Conservation (phyloP, 2,888 invertebrate genomes). For the Gastrophysa polygoni region DNA sequence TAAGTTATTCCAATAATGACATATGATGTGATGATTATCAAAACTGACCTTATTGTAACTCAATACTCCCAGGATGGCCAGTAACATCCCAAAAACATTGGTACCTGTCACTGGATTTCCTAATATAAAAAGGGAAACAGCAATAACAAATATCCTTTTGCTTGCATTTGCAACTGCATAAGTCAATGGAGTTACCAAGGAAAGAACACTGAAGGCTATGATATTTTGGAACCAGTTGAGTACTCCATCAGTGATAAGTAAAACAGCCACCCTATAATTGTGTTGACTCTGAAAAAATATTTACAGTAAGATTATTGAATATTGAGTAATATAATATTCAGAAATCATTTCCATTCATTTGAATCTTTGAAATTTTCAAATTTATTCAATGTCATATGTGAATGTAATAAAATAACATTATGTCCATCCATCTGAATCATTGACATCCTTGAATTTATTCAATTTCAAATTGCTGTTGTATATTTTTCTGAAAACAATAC, state of each 20-base stretch:
- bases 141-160: conserved; percentile 91
- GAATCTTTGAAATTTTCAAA: too few relatives aligned
- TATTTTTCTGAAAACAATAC: too few relatives aligned
- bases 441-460: too few relatives aligned
- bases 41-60: conserved; percentile 80
- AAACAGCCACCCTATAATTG: conserved; percentile 64
- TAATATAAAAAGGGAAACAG: conserved; percentile 82
- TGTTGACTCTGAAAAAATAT: conserved; percentile 57
- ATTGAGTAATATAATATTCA: too few relatives aligned
- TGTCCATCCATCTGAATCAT: too few relatives aligned
- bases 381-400: too few relatives aligned
- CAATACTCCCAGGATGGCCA: conserved; percentile 89
- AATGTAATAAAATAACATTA: too few relatives aligned
- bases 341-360: too few relatives aligned
- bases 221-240: conserved; percentile 95
- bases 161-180: conserved; percentile 96
- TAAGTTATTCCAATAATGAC: not conserved
- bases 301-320: not conserved
- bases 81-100: conserved; percentile 88
- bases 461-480: too few relatives aligned
- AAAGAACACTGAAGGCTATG: conserved; percentile 91
- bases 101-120: conserved; percentile 89
- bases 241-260: conserved; percentile 79
- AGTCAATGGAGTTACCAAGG: conserved; percentile 89
- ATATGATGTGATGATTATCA: too few relatives aligned